Conservation (phyloP, 2,888 invertebrate genomes). For the Theretra japonica region DNA sequence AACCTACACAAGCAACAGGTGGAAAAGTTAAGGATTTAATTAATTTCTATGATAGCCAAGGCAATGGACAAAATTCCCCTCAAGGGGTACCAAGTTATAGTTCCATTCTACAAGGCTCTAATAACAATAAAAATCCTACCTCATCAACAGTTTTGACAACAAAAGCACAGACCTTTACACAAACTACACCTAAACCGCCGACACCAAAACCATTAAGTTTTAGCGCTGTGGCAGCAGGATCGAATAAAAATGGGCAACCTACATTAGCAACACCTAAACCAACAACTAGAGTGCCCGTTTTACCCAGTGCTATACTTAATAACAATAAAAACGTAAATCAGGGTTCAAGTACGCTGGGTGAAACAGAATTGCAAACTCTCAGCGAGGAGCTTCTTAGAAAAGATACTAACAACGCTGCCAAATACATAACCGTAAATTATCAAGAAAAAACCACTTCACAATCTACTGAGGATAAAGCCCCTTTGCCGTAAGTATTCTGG, state of each 20-base stretch:
- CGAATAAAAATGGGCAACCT: constrained; percentile 51
- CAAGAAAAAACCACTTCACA: constrained; percentile 90
- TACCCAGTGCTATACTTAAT: constrained; percentile 79
- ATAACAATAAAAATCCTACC: constrained; percentile 44
- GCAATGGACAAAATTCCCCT: constrained; percentile 48
- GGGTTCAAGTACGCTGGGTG: constrained; percentile 67
- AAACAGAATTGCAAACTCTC: constrained; percentile 87
- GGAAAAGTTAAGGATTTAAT: constrained; percentile 75
- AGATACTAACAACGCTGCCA: constrained; percentile 90
- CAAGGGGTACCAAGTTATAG: constrained; percentile 72
- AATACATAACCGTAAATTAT: constrained; percentile 88
- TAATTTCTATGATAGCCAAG: constrained; percentile 68
- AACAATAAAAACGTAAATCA: constrained; percentile 58
- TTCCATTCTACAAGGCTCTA: constrained; percentile 61
- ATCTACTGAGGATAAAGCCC: constrained; percentile 88
- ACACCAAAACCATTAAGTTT: constrained; percentile 66
- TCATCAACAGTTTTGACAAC: constrained; percentile 38
- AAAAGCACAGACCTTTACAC: constrained; percentile 42
- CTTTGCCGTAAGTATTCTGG: constrained; percentile 87
- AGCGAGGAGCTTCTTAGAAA: constrained; percentile 89
- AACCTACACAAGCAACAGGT: constrained; percentile 46
- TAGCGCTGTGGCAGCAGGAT: constrained; percentile 65
- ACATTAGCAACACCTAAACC: constrained; percentile 50
- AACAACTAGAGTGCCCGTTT: constrained; percentile 49
- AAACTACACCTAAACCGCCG: constrained; percentile 43